phyloP scores from a whole-genome alignment of 2,888 invertebrate species.

The Cataglyphis cursor region DNA sequence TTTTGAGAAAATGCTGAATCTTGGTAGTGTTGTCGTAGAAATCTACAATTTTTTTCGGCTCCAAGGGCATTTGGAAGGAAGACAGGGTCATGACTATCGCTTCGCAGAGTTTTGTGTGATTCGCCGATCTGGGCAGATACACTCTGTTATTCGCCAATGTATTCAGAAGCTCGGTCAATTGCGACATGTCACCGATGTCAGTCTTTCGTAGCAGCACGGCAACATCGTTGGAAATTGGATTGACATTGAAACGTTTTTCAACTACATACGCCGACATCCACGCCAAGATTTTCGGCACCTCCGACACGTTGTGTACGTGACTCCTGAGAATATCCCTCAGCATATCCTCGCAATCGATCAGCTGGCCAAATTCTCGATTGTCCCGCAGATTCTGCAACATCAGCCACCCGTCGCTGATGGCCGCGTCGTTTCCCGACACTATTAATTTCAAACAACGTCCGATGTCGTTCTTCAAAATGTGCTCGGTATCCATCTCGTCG shows the following conservation, averaged over 20 bases:
- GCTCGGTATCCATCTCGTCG: slow-evolving; percentile 67
- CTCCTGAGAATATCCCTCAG: slow-evolving; percentile 57
- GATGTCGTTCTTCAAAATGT: slow-evolving; percentile 60
- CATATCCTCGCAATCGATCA: slow-evolving; percentile 59
- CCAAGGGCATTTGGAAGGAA: slow-evolving; percentile 71
- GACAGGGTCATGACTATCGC: slow-evolving; percentile 78
- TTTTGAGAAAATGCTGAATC: slow-evolving; percentile 74
- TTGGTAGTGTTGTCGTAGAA: slow-evolving; percentile 71
- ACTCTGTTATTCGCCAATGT: slow-evolving; percentile 68
- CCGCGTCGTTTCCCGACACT: slow-evolving; percentile 60
- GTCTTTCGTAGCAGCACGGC: slow-evolving; percentile 75
- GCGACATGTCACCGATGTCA: slow-evolving; percentile 71
- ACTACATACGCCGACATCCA: slow-evolving; percentile 80
- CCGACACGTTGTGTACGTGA: slow-evolving; percentile 71
- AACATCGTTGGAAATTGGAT: slow-evolving; percentile 75
- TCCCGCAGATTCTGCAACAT: slow-evolving; percentile 65
- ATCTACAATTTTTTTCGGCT: slow-evolving; percentile 66
- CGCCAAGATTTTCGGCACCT: slow-evolving; percentile 78
- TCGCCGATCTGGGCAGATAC: slow-evolving; percentile 71
- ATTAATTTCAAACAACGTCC: slow-evolving; percentile 67
- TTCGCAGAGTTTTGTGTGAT: slow-evolving; percentile 77
- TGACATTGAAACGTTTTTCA: slow-evolving; percentile 67
- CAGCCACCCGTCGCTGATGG: slow-evolving; percentile 70
- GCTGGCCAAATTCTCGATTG: slow-evolving; percentile 37
- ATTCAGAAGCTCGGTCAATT: slow-evolving; percentile 74